phyloP scores from a whole-genome alignment of 2,113 vertebrate genomes.

The Bettongia penicillata region DNA sequence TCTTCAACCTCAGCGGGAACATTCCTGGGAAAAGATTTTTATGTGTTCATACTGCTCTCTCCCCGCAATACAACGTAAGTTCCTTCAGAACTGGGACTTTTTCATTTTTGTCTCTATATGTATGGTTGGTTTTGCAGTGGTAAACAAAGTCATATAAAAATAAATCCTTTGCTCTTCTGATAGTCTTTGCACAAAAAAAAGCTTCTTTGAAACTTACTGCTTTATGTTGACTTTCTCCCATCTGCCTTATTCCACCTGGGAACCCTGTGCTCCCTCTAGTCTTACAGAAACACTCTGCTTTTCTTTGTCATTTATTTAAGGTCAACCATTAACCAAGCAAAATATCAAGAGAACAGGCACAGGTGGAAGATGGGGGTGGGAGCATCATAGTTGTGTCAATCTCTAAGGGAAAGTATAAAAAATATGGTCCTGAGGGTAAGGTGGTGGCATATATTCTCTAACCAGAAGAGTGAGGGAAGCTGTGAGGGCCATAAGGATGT shows the following conservation, averaged over 20 bases:
- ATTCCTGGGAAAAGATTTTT: too few species aligned
- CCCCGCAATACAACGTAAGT: too few species aligned
- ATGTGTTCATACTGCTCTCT: too few species aligned
- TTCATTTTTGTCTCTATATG: too few species aligned
- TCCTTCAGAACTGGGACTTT: too few species aligned
- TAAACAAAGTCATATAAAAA: background rate
- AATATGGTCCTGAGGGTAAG: background rate
- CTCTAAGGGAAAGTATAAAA: background rate
- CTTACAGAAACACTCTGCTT: background rate
- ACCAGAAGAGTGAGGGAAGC: background rate
- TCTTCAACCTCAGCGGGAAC: too few species aligned
- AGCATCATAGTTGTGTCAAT: background rate
- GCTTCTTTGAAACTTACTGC: background rate
- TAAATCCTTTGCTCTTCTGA: background rate
- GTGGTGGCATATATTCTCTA: background rate
- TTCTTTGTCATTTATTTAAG: background rate
- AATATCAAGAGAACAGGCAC: background rate
- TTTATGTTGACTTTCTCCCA: background rate
- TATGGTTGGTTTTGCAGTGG: background rate
- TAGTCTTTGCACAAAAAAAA: background rate
- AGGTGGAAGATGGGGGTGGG: background rate
- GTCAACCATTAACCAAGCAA: background rate
- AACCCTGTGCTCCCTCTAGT: background rate
- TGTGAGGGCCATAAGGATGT: background rate
- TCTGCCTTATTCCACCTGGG: background rate